phyloP scores from a whole-genome alignment of 64 coral and sea anemone genomes.

The Stichodactyla mertensii region DNA sequence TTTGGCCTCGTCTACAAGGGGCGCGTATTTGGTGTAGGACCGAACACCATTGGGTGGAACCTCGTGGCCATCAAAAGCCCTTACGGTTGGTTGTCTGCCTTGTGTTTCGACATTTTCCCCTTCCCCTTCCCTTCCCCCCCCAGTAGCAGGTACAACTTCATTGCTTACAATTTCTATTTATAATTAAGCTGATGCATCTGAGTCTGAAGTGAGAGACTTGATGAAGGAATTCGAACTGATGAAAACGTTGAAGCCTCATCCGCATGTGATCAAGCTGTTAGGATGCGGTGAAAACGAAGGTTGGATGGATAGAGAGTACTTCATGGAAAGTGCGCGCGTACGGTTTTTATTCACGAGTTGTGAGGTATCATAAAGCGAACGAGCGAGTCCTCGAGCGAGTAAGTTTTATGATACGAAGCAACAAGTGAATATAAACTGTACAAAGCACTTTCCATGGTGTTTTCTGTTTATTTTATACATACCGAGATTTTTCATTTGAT shows the following conservation, averaged over 20 bases:
- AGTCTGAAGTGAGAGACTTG: constrained; percentile 34
- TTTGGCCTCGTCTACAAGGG: constrained; percentile 54
- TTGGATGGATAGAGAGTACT: too few relatives aligned
- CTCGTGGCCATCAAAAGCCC: constrained; percentile 39
- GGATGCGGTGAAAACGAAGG: constrained; percentile 39
- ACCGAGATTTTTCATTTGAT: too few relatives aligned
- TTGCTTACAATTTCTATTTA: neutral
- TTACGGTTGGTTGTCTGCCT: neutral
- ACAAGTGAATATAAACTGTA: too few relatives aligned
- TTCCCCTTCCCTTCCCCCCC: neutral
- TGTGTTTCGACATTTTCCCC: neutral
- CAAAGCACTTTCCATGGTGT: too few relatives aligned
- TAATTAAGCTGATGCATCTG: constrained; percentile 31
- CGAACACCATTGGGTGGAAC: neutral
- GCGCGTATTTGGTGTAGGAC: constrained; percentile 3
- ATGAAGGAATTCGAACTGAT: constrained; percentile 38
- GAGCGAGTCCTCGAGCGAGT: too few relatives aligned
- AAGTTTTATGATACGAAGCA: too few relatives aligned
- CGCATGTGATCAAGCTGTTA: constrained; percentile 48
- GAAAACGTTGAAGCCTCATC: constrained; percentile 51
- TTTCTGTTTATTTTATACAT: too few relatives aligned
- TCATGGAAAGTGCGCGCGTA: too few relatives aligned
- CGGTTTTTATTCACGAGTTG: too few relatives aligned
- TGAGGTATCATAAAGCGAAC: too few relatives aligned
- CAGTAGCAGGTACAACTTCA: neutral